Percentiles rank a stretch among this genome's conserved stretches.
Conservation (phyloP, 2,888 invertebrate species). For the Acleris literana region DNA sequence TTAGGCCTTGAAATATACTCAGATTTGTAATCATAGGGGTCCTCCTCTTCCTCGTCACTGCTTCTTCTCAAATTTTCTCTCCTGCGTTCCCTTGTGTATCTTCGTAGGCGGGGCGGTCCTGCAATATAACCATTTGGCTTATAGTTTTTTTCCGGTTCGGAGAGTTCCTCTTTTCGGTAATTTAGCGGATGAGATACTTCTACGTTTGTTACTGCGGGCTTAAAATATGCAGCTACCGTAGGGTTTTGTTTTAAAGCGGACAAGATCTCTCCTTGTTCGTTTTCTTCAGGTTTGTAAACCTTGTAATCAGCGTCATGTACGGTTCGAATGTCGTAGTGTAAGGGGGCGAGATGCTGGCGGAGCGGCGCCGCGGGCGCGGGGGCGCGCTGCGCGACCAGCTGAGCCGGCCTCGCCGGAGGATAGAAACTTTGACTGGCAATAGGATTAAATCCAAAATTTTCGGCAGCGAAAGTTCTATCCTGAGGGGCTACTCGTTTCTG, state of each 20-base stretch:
- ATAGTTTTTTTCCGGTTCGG: constrained; percentile 72
- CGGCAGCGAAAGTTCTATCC: constrained; percentile 71
- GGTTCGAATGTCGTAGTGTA: constrained; percentile 75
- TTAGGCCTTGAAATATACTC: constrained; percentile 78
- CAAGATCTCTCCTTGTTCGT: constrained; percentile 70
- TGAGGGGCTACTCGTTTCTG: constrained; percentile 69
- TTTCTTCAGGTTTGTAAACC: constrained; percentile 75
- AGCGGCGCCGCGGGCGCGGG: constrained; percentile 50
- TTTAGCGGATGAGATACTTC: constrained; percentile 74
- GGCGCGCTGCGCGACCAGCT: constrained; percentile 59
- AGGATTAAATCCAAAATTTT: constrained; percentile 77
- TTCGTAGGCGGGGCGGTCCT: constrained; percentile 74
- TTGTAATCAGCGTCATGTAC: constrained; percentile 78
- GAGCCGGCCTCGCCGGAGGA: constrained; percentile 62
- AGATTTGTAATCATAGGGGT: constrained; percentile 81
- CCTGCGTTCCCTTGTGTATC: constrained; percentile 77
- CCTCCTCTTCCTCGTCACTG: constrained; percentile 60
- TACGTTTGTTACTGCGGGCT: constrained; percentile 71
- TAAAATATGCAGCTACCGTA: constrained; percentile 72
- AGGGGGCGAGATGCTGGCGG: constrained; percentile 61
- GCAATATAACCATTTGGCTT: constrained; percentile 78
- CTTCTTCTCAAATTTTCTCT: constrained; percentile 65
- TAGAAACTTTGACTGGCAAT: constrained; percentile 75
- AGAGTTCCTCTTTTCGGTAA: constrained; percentile 70
- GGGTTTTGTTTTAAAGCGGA: constrained; percentile 75